Evolutionary conservation across 1,140 invertebrate genomes (phyloP).

Genomic region (Cotesia typhae): DNA sequence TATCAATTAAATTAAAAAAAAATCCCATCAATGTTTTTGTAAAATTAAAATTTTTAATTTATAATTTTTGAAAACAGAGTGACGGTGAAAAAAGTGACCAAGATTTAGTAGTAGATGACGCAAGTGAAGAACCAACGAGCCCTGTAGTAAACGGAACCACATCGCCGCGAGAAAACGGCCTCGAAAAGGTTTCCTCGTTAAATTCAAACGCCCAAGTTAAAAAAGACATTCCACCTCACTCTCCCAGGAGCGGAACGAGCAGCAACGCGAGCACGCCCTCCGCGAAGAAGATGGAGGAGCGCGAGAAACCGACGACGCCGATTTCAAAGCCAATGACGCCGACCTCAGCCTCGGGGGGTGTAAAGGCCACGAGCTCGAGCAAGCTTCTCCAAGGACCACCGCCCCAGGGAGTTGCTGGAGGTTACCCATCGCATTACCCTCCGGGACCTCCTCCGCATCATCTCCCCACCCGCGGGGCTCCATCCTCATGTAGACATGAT

Average conservation of each 20-base stretch:
- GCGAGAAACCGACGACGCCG: constrained; percentile 86
- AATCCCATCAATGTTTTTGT: background rate
- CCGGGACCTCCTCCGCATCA: constrained; percentile 59
- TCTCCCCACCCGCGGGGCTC: constrained; percentile 52
- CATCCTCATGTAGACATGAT: constrained; percentile 60
- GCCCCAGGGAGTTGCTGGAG: constrained; percentile 47
- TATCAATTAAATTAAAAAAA: background rate
- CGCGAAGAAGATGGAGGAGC: constrained; percentile 78
- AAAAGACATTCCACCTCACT: constrained; percentile 70
- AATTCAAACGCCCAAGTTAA: constrained; percentile 60
- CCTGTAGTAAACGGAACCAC: constrained; percentile 73
- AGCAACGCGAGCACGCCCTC: constrained; percentile 80
- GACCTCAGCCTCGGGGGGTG: constrained; percentile 69
- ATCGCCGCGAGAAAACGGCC: constrained; percentile 83
- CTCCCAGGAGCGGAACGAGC: constrained; percentile 78
- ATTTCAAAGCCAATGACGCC: constrained; percentile 90
- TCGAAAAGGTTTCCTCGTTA: constrained; percentile 68
- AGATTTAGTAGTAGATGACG: constrained; percentile 96
- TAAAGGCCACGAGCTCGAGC: constrained; percentile 61
- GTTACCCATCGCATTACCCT: constrained; percentile 56
- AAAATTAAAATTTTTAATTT: too few species aligned
- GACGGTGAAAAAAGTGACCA: constrained; percentile 97
- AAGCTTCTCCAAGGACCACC: constrained; percentile 53
- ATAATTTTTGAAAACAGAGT: constrained; percentile 72
- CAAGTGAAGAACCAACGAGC: constrained; percentile 74